Conservation (phyloP, 2,113 vertebrate genomes). For the Mustela lutreola region DNA sequence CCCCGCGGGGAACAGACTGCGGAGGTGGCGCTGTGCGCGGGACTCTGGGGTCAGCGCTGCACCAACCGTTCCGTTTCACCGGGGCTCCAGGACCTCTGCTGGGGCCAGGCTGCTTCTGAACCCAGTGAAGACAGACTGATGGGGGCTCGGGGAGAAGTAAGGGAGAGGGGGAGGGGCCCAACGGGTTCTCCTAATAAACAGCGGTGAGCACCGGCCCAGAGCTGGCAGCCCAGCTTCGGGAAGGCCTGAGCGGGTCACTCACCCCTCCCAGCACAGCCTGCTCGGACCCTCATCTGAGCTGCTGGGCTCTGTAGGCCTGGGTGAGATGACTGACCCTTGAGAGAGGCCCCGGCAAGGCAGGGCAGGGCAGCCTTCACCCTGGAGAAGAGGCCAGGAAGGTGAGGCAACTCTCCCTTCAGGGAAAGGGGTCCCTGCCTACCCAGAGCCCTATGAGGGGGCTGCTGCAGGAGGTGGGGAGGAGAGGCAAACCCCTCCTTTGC, state of each 20-base stretch:
- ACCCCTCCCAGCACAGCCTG: background rate
- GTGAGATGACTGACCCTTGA: background rate
- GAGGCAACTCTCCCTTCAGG: background rate
- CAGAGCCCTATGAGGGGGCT: fast-evolving
- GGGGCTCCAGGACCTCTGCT: background rate
- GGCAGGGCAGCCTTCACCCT: background rate
- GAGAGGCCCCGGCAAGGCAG: background rate
- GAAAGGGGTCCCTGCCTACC: background rate
- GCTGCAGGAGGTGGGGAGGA: background rate
- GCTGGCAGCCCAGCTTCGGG: background rate
- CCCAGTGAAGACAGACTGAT: background rate
- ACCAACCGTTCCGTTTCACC: background rate
- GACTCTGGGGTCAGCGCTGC: background rate
- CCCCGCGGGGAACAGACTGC: fast-evolving
- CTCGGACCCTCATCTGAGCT: background rate
- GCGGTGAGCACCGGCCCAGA: background rate
- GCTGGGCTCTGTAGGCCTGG: background rate
- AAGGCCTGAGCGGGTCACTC: background rate
- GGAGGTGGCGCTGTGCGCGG: background rate
- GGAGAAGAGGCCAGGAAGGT: background rate
- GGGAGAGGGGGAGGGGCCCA: background rate
- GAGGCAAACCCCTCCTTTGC: background rate
- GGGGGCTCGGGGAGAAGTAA: fast-evolving
- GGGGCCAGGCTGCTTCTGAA: background rate
- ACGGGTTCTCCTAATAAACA: background rate